Conservation (phyloP, 2,113 vertebrate genomes). For the Cyprinodon variegatus region DNA sequence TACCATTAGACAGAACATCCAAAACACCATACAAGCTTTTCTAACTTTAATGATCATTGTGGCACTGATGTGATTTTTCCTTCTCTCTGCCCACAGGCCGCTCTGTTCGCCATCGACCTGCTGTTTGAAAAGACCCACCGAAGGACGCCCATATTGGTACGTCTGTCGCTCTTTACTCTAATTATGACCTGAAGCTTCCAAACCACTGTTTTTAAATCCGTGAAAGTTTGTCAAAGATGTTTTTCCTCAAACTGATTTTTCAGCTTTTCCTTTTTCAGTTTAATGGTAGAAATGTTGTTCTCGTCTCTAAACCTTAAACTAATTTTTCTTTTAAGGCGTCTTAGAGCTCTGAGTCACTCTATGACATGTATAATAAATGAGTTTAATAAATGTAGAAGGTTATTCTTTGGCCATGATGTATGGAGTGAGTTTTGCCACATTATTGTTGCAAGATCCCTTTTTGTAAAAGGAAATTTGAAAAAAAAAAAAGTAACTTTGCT, state of each 20-base stretch:
- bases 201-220: not conserved
- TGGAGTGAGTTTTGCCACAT: too few species aligned
- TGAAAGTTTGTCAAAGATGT: not conserved
- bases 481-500: too few species aligned
- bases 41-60: not conserved
- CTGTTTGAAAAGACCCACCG: slow-evolving; percentile 87
- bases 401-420: too few species aligned
- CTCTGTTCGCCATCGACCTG: slow-evolving; percentile 90
- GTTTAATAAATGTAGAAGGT: too few species aligned
- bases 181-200: not conserved
- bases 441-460: too few species aligned
- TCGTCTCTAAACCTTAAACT: too few species aligned
- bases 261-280: not conserved
- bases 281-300: not conserved
- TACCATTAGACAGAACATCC: too few species aligned
- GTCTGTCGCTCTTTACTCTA: slow-evolving; percentile 49
- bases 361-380: too few species aligned
- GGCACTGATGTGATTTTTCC: not conserved
- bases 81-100: slow-evolving; percentile 81
- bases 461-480: too few species aligned
- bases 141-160: slow-evolving; percentile 90
- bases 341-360: too few species aligned
- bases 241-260: not conserved
- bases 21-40: not conserved
- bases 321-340: too few species aligned